Evolutionary conservation across 2,888 invertebrate species (phyloP), one percentile per base, ranked within the genome.

Genomic region (Polymixis flavicincta): DNA sequence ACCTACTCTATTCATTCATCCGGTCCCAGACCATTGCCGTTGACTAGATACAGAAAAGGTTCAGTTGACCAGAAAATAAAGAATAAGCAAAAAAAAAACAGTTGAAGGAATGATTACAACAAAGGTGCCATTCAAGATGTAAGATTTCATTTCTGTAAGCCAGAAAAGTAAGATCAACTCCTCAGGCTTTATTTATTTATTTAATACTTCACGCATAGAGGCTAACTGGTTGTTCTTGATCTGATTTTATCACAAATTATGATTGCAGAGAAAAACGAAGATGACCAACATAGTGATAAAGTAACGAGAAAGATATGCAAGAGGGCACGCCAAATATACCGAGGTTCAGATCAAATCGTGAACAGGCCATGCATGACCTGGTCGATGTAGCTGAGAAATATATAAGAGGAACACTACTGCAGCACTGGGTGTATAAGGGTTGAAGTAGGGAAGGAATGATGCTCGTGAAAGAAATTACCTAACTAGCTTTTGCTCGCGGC

Each of bases 101-200:
- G 54, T 17, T 77, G 64, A 78, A 75, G 72, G 78, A 79, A 71
- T 50, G 32, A 59, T 60, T 48, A 32, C 52, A 59, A 80, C 68
- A 80, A 76, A 76, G 64, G 65, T 60, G n/a, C 48, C 76, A 76
- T 80, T 69, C 54, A 76, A 59, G 25, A 66, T 32, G 42, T n/a
- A 54, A 54, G 32, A 6, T 37, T 25, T 9, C n/a, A 19, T 11
- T 28, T 37, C 11, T 28, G 25, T 19, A 22, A 45, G 13, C 42
- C 9, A 54, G 28, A n/a, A 37, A 54, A n/a, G 42, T 45, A 45
- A 13, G 42, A 2, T 45, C 42, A 13, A 45, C 11, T 45, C 1
- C 42, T 45, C 42, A 37, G 37, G 37, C 37, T 37, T n/a, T n/a
- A n/a, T n/a, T n/a, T n/a, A n/a, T n/a, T n/a, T n/a, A n/a, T n/a